These are phyloP conservation scores for Malthinus flaveolus DNA, from an alignment of 2,888 invertebrate genomes.

Conservation along the genomic window DNA sequence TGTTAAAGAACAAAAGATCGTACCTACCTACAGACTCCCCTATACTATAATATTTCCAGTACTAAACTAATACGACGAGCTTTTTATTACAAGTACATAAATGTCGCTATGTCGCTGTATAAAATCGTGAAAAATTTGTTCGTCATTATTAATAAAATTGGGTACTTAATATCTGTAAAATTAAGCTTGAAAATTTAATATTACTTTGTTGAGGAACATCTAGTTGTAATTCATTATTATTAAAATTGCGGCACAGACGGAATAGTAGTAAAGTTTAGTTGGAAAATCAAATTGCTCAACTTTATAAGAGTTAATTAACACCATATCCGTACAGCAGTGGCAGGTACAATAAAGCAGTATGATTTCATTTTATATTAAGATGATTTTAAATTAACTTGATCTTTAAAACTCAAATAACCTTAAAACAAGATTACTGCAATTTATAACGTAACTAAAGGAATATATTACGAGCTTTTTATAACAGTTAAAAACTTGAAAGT, in stretches of 20 bases:
- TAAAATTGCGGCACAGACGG: conserved; percentile 24
- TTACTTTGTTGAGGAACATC: conserved; percentile 3
- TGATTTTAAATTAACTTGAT: conserved; percentile 2
- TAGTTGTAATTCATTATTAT: conserved; percentile 20
- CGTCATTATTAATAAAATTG: too few species aligned
- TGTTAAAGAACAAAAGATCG: too few species aligned
- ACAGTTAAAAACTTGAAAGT: not conserved
- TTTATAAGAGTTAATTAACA: conserved; percentile 36
- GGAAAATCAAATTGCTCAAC: conserved; percentile 37
- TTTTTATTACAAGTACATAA: too few species aligned
- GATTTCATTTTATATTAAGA: not conserved
- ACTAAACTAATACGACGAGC: too few species aligned
- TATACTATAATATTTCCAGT: too few species aligned
- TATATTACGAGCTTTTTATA: not conserved
- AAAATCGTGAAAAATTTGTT: too few species aligned
- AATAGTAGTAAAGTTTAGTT: conserved; percentile 29
- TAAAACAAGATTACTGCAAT: conserved; percentile 2
- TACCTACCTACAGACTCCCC: too few species aligned
- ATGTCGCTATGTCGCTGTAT: too few species aligned
- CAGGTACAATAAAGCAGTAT: conserved; percentile 14
- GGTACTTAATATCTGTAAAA: too few species aligned
- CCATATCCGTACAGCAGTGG: conserved; percentile 25
- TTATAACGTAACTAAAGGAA: not conserved
- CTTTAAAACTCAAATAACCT: conserved; percentile 6
- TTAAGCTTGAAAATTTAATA: too few species aligned